Conservation (phyloP, 2,797 vertebrate genomes). For the Phoxinus dragarum region DNA sequence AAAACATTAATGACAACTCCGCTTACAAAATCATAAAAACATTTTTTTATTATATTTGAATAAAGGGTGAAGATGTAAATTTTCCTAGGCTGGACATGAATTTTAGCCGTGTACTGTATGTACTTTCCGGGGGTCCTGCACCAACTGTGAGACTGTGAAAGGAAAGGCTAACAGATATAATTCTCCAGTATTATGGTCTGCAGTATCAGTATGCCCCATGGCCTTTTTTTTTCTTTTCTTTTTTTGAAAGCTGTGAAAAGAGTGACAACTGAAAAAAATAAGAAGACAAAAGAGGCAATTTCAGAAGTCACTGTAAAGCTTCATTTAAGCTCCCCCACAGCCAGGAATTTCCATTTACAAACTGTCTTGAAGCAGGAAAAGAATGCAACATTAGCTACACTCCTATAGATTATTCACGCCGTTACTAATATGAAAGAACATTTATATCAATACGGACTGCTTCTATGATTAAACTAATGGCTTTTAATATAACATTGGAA, state of each 20-base stretch:
- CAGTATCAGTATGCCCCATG: background rate
- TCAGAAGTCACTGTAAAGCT: slow-evolving; percentile 20
- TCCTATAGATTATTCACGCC: slow-evolving; percentile 31
- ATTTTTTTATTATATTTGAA: background rate
- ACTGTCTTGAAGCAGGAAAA: slow-evolving; percentile 12
- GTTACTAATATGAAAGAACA: slow-evolving; percentile 31
- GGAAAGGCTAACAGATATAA: background rate
- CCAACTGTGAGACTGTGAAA: background rate
- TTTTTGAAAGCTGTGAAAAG: background rate
- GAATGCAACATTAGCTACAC: slow-evolving; percentile 22
- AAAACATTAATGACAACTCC: background rate
- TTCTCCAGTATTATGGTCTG: background rate
- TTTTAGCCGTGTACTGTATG: background rate
- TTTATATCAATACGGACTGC: slow-evolving; percentile 17
- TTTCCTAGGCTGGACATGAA: background rate
- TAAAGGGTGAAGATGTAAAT: background rate
- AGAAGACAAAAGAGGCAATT: slow-evolving; percentile 20
- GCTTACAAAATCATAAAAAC: background rate
- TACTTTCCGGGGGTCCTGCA: background rate
- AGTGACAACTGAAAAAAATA: background rate
- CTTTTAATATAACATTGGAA: slow-evolving; percentile 20
- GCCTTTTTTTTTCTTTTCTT: background rate
- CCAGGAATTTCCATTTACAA: slow-evolving; percentile 20
- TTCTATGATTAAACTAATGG: slow-evolving; percentile 13
- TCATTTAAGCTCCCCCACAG: slow-evolving; percentile 29